Conservation (phyloP, 2,797 vertebrate species). For the Centropyge bicolor region DNA sequence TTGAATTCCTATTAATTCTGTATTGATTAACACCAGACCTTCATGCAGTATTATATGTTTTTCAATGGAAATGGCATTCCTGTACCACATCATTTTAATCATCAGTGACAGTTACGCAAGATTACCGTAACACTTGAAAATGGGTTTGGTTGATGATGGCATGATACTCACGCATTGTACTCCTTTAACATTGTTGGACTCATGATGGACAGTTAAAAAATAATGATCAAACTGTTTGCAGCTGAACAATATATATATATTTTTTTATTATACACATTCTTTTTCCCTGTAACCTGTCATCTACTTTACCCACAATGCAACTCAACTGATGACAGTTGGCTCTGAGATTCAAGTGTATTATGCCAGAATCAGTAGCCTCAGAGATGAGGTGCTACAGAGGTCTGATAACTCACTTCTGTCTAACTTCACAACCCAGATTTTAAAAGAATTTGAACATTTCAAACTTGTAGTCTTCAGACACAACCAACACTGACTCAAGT, state of each 20-base stretch:
- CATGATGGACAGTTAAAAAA: not conserved
- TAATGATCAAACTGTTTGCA: not conserved
- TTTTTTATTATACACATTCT: not conserved
- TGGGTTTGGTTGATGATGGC: not conserved
- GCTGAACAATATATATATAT: not conserved
- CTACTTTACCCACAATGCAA: not conserved
- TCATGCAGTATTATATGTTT: not conserved
- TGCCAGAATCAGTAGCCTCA: not conserved
- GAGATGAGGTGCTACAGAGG: no score
- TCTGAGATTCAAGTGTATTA: not conserved
- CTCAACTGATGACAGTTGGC: not conserved
- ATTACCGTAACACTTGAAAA: not conserved
- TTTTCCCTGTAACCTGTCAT: not conserved
- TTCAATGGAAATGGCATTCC: not conserved
- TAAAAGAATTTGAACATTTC: not conserved
- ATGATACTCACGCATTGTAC: not conserved
- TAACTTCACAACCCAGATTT: no score
- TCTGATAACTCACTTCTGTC: not conserved
- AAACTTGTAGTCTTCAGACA: not conserved
- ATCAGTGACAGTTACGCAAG: no score
- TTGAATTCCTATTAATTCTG: not conserved
- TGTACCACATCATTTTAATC: not conserved
- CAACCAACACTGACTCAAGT: not conserved
- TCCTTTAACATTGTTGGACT: not conserved
- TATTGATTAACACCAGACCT: not conserved